Base-by-base conservation (phyloP, 2,113 vertebrate genomes). In the Microtus pennsylvanicus region DNA sequence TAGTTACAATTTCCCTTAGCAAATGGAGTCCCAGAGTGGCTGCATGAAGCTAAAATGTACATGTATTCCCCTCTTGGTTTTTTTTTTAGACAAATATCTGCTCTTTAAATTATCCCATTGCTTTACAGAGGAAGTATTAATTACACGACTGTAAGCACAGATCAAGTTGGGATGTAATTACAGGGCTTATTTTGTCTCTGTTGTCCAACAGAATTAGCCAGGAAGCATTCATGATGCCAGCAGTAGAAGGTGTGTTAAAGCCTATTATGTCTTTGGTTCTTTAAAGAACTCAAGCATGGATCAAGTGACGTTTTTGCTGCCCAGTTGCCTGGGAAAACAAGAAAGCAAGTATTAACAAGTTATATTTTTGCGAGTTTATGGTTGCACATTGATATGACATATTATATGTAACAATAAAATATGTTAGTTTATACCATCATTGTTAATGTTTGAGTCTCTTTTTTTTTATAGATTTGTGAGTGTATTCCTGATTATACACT, bases 51-150 rank as follows among this genome's bases (percentile, higher is more conserved):
- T 98, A 97, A 99, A 99, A 98, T 98, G 92, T 94, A 97, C 90
- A 85, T 96, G 98, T 97, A 97, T 96, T 97, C 96, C 72, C 80
- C 50, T 86, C 61, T 93, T 47, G 26, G 63, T 93, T 83, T 78
- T 89, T 98, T 98, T 86, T 98, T 98, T 14, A 97, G 98, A 95
- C 98, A 98, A 98, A 98, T 97, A 98, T 96, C 98, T 96, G 96
- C 96, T 98, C 95, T 98, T 98, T 98, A 99, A 99, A 98, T 98
- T 98, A 98, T 98, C 98, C 98, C 97, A 95, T 98, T 98, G 95
- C 98, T 98, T 98, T 98, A 97, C 93, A 98, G 98, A 98, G 98
- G 98, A 99, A 99, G 99, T 99, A 99, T 99, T 99, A 99, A 99
- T 99, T 99, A 99, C 99, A 98, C 0, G 98, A 97, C 98, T 98